Evolutionary conservation across 2,113 vertebrate genomes (phyloP), one percentile per base, ranked within the genome.

Genomic region (Bubo blakistoni): DNA sequence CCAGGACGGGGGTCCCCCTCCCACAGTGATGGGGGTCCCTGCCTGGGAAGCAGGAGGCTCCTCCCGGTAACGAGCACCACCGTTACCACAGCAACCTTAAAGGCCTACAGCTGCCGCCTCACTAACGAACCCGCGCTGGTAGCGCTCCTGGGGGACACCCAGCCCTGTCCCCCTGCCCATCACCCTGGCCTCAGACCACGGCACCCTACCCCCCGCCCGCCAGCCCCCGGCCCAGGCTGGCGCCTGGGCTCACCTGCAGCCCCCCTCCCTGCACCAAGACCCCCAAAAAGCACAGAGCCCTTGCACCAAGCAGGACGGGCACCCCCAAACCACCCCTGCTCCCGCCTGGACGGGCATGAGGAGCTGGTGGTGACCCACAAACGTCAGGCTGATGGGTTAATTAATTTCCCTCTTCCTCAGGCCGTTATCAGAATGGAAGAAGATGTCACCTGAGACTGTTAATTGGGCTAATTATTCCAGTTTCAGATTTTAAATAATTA

Each of bases 61-160:
- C 83, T 88, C 90, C 77, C 2, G 8, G 72, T 80, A 78, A 57
- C 3, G 59, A 96, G 77, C 80, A 88, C 32, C 95, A 58, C 72
- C 8, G 96, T 96, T 95, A 94, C 96, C 96, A 96, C 96, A 96
- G 96, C 92, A 97, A 97, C 96, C 96, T 96, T 92, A 90, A 92
- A 96, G 96, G 94, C 88, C 90, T 78, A 69, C 69, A 69, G 83
- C 92, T 88, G 89, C 86, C 0, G 0, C 77, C 81, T 76, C 67
- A 3, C 38, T 27, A 16, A 34, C 4, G 1, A 92, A 57, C 84
- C 13, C 5, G 24, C 5, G 5, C 86, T 40, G 44, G 21, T 44
- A 29, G n/a, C 26, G 0, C 27, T 78, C 55, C 54, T 4, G 1
- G 62, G 76, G 84, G 69, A 81, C 12, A 2, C 79, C 1, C 3